phyloP scores from a whole-genome alignment of 2,888 invertebrate species.

The Nemurella pictetii region DNA sequence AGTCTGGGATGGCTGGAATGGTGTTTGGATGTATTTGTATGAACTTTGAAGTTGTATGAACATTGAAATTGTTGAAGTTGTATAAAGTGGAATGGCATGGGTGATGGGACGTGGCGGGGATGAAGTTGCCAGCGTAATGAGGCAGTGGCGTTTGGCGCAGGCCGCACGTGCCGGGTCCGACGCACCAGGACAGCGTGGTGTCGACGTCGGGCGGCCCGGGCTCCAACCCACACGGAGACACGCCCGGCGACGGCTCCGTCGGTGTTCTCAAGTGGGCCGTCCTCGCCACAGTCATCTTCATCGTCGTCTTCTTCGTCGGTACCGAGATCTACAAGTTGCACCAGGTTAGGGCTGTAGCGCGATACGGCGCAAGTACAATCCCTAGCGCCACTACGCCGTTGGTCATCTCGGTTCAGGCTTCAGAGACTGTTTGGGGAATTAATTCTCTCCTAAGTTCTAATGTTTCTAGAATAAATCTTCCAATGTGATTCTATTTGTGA shows the following conservation, averaged over 20 bases:
- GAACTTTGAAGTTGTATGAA: no score
- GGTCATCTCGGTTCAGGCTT: no score
- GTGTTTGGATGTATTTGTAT: no score
- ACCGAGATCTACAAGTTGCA: conserved; percentile 9
- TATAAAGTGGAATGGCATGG: no score
- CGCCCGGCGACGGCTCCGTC: neutral
- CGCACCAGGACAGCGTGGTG: neutral
- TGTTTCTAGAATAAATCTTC: no score
- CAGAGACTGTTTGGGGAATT: no score
- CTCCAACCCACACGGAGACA: neutral
- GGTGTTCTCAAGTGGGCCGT: conserved; percentile 12
- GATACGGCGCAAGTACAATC: neutral
- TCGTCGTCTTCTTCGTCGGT: conserved; percentile 10
- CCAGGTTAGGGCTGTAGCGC: neutral
- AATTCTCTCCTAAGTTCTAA: no score
- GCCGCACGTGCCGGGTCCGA: neutral
- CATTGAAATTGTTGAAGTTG: no score
- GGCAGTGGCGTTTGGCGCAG: neutral
- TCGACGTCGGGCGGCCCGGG: neutral
- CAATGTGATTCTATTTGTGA: no score
- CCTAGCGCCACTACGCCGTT: no score
- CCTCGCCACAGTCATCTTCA: conserved; percentile 1
- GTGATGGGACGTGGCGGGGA: no score
- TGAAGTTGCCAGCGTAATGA: neutral
- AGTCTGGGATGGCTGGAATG: no score